phyloP scores from a whole-genome alignment of 2,113 vertebrate genomes.

The Rafetus swinhoei region DNA sequence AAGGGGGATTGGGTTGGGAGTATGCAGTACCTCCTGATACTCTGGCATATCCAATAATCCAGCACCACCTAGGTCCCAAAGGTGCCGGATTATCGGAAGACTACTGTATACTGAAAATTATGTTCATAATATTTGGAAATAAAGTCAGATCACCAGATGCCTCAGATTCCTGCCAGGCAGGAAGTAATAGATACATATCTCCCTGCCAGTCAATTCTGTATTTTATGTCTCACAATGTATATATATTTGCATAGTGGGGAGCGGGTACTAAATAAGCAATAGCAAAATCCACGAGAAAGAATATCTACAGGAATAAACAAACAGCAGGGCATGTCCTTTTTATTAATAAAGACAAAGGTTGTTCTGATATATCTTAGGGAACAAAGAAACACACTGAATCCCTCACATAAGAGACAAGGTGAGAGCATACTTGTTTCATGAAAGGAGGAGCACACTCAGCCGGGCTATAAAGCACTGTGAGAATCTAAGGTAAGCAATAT shows the following conservation, averaged over 20 bases:
- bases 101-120: neutral
- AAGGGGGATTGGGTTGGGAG: too few relatives aligned
- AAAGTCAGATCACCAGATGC: neutral
- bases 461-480: neutral
- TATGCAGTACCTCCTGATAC: too few relatives aligned
- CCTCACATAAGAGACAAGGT: neutral
- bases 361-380: neutral
- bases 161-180: neutral
- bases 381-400: neutral
- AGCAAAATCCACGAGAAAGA: neutral
- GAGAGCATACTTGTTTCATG: neutral
- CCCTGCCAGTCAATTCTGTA: neutral
- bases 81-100: too few relatives aligned
- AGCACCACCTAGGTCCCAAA: too few relatives aligned
- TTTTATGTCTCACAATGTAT: neutral
- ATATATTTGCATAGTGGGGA: neutral
- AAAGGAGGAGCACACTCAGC: neutral
- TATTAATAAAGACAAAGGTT: neutral
- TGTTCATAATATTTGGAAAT: neutral
- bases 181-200: neutral
- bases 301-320: neutral
- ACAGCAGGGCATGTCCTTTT: neutral
- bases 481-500: neutral
- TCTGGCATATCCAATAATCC: too few relatives aligned
- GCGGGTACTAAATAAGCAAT: neutral